These are phyloP conservation scores for Gadus chalcogrammus DNA, from an alignment of 2,113 vertebrate species.

Conservation along the genomic window DNA sequence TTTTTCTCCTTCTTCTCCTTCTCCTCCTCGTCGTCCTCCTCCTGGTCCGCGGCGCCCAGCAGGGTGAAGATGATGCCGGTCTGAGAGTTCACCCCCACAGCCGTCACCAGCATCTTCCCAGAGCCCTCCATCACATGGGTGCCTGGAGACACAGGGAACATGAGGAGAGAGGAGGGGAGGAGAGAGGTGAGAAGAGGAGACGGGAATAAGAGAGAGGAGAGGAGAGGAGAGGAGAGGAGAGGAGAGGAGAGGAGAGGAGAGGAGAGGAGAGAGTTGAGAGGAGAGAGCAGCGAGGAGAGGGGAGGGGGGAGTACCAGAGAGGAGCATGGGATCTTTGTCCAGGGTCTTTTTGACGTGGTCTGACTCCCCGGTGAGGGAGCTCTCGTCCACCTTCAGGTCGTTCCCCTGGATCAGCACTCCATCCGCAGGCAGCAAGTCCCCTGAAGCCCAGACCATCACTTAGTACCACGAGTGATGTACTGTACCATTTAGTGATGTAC, in stretches of 20 bases:
- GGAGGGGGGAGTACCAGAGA: constrained; percentile 79
- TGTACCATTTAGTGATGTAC: too few relatives aligned
- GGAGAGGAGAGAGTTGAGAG: too few relatives aligned
- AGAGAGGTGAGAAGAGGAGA: background rate
- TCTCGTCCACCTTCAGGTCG: constrained; percentile 97
- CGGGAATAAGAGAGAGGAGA: too few relatives aligned
- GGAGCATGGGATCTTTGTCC: constrained; percentile 89
- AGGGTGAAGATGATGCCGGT: constrained; percentile 96
- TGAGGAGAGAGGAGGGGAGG: background rate
- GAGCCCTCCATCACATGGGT: constrained; percentile 99
- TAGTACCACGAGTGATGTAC: too few relatives aligned
- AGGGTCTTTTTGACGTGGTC: constrained; percentile 92
- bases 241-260: too few relatives aligned
- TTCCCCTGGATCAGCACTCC: constrained; percentile 95
- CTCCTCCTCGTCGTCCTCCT: constrained; percentile 79
- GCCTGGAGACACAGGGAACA: constrained; percentile 64
- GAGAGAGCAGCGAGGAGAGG: too few relatives aligned
- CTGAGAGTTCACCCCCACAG: constrained; percentile 94
- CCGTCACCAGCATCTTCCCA: constrained; percentile 92
- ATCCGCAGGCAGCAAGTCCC: constrained; percentile 94
- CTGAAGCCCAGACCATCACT: constrained; percentile 58
- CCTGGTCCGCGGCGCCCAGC: constrained; percentile 85
- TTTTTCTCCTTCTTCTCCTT: constrained; percentile 34
- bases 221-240: too few relatives aligned
- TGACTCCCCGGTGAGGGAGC: constrained; percentile 95